Evolutionary conservation across 2,797 vertebrate genomes (phyloP).

Genomic region (Strix occidentalis): DNA sequence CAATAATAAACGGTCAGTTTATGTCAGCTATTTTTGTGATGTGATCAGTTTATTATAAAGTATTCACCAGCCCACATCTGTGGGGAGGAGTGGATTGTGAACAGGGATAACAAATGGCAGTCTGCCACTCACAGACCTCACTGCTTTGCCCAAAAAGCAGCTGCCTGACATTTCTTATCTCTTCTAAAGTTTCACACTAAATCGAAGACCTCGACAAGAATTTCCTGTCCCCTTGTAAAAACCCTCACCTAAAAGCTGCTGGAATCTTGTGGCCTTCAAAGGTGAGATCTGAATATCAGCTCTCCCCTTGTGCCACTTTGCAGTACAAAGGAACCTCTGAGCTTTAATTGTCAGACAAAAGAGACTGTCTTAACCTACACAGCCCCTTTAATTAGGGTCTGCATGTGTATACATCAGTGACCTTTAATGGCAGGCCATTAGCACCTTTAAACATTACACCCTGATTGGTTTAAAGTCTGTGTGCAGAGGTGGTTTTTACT

Average conservation of each 20-base stretch:
- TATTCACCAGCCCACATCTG: neutral
- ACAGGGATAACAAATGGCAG: conserved; percentile 32
- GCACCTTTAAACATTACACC: conserved; percentile 49
- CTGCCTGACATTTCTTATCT: conserved; percentile 45
- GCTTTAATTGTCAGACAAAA: conserved; percentile 61
- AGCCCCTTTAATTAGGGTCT: conserved; percentile 48
- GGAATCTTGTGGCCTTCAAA: conserved; percentile 46
- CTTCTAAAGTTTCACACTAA: conserved; percentile 51
- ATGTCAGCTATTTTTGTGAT: neutral
- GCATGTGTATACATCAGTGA: conserved; percentile 50
- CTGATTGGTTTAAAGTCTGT: conserved; percentile 13
- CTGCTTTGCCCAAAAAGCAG: neutral
- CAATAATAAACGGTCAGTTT: neutral
- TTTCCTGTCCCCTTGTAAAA: conserved; percentile 57
- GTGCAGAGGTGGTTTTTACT: neutral
- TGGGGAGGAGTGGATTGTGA: neutral
- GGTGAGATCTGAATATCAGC: conserved; percentile 41
- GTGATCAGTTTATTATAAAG: neutral
- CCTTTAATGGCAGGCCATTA: conserved; percentile 62
- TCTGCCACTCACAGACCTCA: neutral
- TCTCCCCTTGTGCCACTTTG: conserved; percentile 28
- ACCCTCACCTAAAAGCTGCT: conserved; percentile 35
- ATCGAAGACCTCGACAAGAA: conserved; percentile 2
- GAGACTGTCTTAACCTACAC: conserved; percentile 27
- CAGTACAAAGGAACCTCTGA: conserved; percentile 61